Conservation (phyloP, 2,113 vertebrate species). For the Corythaeola cristata region DNA sequence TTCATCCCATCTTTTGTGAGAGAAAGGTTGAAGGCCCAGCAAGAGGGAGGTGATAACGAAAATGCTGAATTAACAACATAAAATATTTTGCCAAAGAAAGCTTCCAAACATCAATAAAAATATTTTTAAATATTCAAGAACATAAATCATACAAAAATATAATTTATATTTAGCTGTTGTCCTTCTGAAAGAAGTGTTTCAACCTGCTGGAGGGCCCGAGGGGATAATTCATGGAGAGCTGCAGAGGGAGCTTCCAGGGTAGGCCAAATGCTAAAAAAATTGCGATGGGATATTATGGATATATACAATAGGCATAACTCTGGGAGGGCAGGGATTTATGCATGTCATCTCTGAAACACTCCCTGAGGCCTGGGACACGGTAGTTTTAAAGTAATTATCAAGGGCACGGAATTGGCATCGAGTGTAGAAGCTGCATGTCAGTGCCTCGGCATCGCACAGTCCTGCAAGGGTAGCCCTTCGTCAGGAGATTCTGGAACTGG, state of each 20-base stretch:
- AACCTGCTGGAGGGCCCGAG: not conserved
- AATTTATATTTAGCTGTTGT: not conserved
- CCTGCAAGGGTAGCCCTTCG: not conserved
- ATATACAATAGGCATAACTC: not conserved
- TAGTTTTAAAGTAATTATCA: not conserved
- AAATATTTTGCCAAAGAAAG: not conserved
- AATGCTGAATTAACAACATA: not conserved
- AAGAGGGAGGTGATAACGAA: not conserved
- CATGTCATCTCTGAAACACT: not conserved
- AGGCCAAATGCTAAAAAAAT: too few species aligned
- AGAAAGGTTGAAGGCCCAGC: not conserved
- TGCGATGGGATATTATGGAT: not conserved
- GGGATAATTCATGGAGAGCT: not conserved
- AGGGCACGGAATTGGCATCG: not conserved
- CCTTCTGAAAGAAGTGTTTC: not conserved
- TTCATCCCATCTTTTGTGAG: not conserved
- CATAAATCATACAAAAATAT: not conserved
- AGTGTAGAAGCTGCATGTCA: accelerated
- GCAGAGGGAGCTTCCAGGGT: not conserved
- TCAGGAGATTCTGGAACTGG: not conserved
- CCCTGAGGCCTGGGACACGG: not conserved
- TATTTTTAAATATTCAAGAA: not conserved
- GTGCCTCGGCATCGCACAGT: not conserved
- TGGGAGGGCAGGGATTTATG: not conserved
- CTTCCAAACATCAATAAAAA: not conserved